phyloP scores from a whole-genome alignment of 2,888 invertebrate species.

The Oscheius myriophilus region DNA sequence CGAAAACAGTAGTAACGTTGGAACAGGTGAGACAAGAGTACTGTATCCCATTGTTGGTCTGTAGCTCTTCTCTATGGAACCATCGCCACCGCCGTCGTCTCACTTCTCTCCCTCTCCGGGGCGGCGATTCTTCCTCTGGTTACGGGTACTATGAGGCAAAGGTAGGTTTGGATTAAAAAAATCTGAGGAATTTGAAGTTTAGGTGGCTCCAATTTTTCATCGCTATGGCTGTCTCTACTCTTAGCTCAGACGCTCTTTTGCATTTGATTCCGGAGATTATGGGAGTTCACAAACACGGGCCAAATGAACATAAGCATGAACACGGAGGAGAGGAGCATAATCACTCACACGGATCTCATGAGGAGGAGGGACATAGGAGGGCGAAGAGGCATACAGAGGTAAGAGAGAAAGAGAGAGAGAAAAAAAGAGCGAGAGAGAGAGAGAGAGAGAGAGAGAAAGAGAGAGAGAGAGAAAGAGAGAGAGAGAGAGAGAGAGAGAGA shows the following conservation, averaged over 20 bases:
- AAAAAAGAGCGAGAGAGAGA: too few relatives aligned
- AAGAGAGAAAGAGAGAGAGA: constrained; percentile 29
- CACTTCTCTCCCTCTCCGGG: constrained; percentile 71
- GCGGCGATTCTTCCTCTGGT: constrained; percentile 70
- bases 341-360: constrained; percentile 1
- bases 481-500: constrained; percentile 27
- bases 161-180: constrained; percentile 16
- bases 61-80: constrained; percentile 68
- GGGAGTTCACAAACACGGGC: constrained; percentile 37
- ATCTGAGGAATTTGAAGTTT: constrained; percentile 11
- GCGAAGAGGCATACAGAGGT: constrained; percentile 6
- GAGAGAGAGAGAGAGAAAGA: constrained; percentile 23
- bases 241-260: constrained; percentile 73
- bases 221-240: constrained; percentile 73
- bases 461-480: constrained; percentile 28
- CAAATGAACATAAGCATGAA: constrained; percentile 28
- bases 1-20: too few relatives aligned
- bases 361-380: constrained; percentile 9
- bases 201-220: constrained; percentile 72
- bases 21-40: neutral
- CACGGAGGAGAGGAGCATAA: constrained; percentile 10
- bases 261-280: constrained; percentile 73
- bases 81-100: constrained; percentile 72
- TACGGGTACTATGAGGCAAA: constrained; percentile 24
- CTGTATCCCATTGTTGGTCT: neutral